Evolutionary conservation across 2,113 vertebrate species (phyloP).

Genomic region (Hiodon tergisus): DNA sequence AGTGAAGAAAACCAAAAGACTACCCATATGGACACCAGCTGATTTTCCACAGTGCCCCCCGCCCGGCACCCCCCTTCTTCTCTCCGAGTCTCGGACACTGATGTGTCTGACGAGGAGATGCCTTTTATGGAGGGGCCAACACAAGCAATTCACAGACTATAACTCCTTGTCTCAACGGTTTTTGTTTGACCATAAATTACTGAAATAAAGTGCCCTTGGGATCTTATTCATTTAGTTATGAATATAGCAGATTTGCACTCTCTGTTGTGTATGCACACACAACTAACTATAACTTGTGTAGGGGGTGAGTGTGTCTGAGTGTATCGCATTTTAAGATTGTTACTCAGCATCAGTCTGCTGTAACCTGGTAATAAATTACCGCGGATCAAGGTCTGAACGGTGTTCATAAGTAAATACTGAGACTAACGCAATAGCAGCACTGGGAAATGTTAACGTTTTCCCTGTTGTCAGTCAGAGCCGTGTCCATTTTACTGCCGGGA

Average conservation of each 20-base stretch:
- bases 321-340: slow-evolving; percentile 12
- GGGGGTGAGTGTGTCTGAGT: neutral
- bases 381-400: neutral
- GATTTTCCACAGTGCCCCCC: slow-evolving; percentile 55
- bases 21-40: slow-evolving; percentile 75
- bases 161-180: slow-evolving; percentile 70
- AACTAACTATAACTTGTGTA: slow-evolving; percentile 15
- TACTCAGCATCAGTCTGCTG: slow-evolving; percentile 18
- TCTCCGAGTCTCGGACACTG: slow-evolving; percentile 25
- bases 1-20: slow-evolving; percentile 37
- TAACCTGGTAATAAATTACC: slow-evolving; percentile 10
- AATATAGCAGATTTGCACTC: slow-evolving; percentile 35
- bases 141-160: slow-evolving; percentile 72
- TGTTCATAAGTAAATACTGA: slow-evolving; percentile 5
- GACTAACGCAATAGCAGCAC: neutral
- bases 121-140: slow-evolving; percentile 66
- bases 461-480: slow-evolving; percentile 38
- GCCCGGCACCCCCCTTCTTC: neutral
- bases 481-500: slow-evolving; percentile 32
- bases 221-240: slow-evolving; percentile 49
- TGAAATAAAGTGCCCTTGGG: slow-evolving; percentile 51
- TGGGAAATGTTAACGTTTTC: slow-evolving; percentile 1
- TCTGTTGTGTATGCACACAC: neutral
- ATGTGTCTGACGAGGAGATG: slow-evolving; percentile 57
- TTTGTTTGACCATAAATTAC: slow-evolving; percentile 69